These are phyloP conservation scores for Lordiphosa andalusiaca DNA, from an alignment of 2,888 invertebrate genomes.

Conservation along the genomic window DNA sequence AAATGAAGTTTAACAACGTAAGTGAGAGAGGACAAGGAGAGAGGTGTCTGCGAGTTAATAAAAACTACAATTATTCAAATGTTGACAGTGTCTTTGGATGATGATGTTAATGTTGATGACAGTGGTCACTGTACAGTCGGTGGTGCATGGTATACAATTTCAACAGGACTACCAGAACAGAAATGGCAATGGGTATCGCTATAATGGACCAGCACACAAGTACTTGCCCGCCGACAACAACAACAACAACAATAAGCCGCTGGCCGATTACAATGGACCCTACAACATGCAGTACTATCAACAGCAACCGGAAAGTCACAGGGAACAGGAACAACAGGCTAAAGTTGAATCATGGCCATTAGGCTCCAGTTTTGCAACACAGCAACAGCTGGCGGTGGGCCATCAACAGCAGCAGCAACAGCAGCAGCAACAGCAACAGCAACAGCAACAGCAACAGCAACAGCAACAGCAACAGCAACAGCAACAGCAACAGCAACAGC, in stretches of 20 bases:
- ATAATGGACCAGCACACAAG: slow-evolving; percentile 62
- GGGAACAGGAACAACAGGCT: slow-evolving; percentile 7
- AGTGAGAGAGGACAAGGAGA: slow-evolving; percentile 1
- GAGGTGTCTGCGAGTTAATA: slow-evolving; percentile 4
- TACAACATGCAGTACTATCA: slow-evolving; percentile 44
- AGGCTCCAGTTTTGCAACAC: neutral
- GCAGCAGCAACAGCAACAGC: too few relatives aligned
- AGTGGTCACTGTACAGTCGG: slow-evolving; percentile 31
- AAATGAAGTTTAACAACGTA: slow-evolving; percentile 1
- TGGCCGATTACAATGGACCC: slow-evolving; percentile 33
- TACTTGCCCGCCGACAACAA: slow-evolving; percentile 40
- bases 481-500: slow-evolving; percentile 8
- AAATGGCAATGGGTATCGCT: slow-evolving; percentile 50
- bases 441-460: slow-evolving; percentile 9
- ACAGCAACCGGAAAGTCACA: too few relatives aligned
- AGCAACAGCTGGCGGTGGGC: neutral
- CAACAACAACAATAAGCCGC: slow-evolving; percentile 16
- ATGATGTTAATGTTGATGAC: slow-evolving; percentile 9
- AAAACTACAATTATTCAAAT: neutral
- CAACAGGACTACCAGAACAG: slow-evolving; percentile 13
- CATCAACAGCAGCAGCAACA: slow-evolving; percentile 15
- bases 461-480: slow-evolving; percentile 11
- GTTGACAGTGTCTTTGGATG: slow-evolving; percentile 7
- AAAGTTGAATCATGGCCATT: neutral
- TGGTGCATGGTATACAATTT: slow-evolving; percentile 41